Conservation (phyloP, 1,140 invertebrate genomes). For the Laupala kohalensis region DNA sequence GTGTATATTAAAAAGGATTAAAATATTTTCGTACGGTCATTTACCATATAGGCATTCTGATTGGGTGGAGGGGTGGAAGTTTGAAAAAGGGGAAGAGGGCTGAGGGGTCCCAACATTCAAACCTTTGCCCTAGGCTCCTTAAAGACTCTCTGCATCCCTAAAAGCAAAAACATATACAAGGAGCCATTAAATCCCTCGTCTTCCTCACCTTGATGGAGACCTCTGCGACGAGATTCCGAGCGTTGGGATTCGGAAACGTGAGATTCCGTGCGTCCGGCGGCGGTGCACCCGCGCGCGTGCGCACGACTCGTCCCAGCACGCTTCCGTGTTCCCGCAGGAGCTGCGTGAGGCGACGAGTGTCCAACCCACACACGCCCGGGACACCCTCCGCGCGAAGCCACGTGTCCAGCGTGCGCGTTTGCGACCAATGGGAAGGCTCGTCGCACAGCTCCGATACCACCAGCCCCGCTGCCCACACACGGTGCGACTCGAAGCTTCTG, state of each 20-base stretch:
- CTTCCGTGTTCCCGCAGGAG: conserved; percentile 72
- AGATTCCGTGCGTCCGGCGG: conserved; percentile 27
- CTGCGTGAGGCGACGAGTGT: conserved; percentile 80
- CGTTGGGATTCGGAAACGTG: conserved; percentile 64
- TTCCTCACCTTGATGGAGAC: conserved; percentile 67
- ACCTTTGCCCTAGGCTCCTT: no score
- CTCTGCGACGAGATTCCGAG: conserved; percentile 76
- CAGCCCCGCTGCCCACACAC: conserved; percentile 84
- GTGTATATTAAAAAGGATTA: no score
- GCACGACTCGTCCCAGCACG: conserved; percentile 66
- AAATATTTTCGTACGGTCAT: no score
- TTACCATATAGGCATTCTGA: no score
- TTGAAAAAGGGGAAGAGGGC: no score
- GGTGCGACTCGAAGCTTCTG: conserved; percentile 82
- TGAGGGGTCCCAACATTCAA: no score
- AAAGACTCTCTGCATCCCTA: no score
- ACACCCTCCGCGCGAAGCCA: conserved; percentile 73
- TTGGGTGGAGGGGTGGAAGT: no score
- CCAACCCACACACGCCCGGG: conserved; percentile 80
- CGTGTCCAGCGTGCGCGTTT: conserved; percentile 55
- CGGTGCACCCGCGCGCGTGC: conserved; percentile 29
- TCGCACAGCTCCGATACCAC: conserved; percentile 84
- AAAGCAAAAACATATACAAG: no score
- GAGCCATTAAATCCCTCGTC: no score
- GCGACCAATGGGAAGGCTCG: conserved; percentile 81